Base-by-base conservation (phyloP, 2,888 invertebrate genomes). In the Eupithecia vulgata region DNA sequence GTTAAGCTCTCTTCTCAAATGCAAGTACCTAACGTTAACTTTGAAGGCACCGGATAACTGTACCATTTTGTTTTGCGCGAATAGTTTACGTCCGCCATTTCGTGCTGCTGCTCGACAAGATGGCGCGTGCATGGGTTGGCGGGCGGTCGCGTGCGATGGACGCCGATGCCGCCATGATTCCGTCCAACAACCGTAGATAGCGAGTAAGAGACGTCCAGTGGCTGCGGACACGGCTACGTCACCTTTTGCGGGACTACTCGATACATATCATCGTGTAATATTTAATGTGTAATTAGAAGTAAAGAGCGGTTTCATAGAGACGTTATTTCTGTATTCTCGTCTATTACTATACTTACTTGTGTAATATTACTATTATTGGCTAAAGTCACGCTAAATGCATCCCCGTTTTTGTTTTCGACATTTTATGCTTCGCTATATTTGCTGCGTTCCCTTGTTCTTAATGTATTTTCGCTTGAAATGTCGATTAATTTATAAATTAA, bases 181-280 rank as follows among this genome's bases (percentile, higher is more conserved):
- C 94, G 95, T 95, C 95, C 95, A 95, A 94, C 90, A 91, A 93
- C 92, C 91, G 91, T 95, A 94, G 94, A 91, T 94, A 94, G 94
- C 94, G 93, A 91, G 94, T 94, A 94, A 94, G 94, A 93, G 92
- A 94, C 94, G 94, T 94, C 94, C 94, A 94, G 91, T 93, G 93
- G 93, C 93, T 93, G 92, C 90, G 93, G 93, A 94, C 94, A 93
- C 92, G 92, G 93, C 94, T 94, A 91, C 94, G 92, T 92, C 92
- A 92, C 93, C 90, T 92, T 91, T 89, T 94, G 95, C 95, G 96
- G 95, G 95, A 96, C 96, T 96, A 96, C 95, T 95, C 95, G 95
- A 95, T 95, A 96, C 96, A 96, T 96, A 96, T 96, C 96, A 96
- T 95, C 95, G 95, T 91, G 91, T 96, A 95, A 95, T 95, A 94